Percentiles rank a stretch among this genome's conserved stretches.
phyloP scores from a whole-genome alignment of 1,140 invertebrate genomes.

The Caenorhabditis elegans region WBcel235 BX284603.4:3130001-3130500 shows the following conservation, averaged over 20 bases:
- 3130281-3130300: too few relatives aligned
- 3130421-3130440: neutral
- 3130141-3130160: neutral
- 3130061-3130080: neutral
- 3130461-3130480: neutral
- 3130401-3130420: neutral
- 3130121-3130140: neutral
- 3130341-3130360: conserved; percentile 2
- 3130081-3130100: neutral
- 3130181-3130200: neutral
- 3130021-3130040: neutral
- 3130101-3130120: neutral
- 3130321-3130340: too few relatives aligned
- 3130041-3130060: neutral
- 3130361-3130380: conserved; percentile 3
- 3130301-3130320: too few relatives aligned
- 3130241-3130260: too few relatives aligned
- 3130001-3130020: neutral
- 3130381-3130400: neutral
- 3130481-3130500: neutral
- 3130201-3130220: neutral
- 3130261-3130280: too few relatives aligned
- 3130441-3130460: neutral
- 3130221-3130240: too few relatives aligned
- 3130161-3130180: conserved; percentile 9